These are phyloP conservation scores for Leptopilina syphax DNA, from an alignment of 2,888 invertebrate species.

Conservation along the genomic window DNA sequence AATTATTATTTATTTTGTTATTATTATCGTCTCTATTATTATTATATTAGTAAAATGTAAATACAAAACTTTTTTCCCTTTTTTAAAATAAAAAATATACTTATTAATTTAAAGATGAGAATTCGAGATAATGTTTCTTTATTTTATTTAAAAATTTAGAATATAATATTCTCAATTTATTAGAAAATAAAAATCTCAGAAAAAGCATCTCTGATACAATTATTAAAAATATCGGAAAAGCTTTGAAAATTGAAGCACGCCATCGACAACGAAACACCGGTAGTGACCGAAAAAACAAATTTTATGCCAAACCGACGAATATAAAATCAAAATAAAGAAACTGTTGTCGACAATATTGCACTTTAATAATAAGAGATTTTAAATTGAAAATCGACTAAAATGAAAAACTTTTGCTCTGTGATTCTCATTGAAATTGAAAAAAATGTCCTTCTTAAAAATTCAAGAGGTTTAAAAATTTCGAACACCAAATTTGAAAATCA, in stretches of 20 bases:
- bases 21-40: no score
- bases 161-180: neutral
- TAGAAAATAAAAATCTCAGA: constrained; percentile 13
- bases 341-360: constrained; percentile 12
- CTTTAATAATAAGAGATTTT: constrained; percentile 13
- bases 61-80: neutral
- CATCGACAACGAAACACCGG: constrained; percentile 31
- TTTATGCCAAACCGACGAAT: constrained; percentile 1
- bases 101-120: neutral
- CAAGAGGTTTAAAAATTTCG: neutral
- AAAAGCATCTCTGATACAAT: constrained; percentile 6
- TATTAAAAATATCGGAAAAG: constrained; percentile 16
- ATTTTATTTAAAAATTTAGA: neutral
- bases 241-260: neutral
- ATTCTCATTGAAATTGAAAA: neutral
- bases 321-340: constrained; percentile 26
- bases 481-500: neutral
- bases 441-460: neutral
- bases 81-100: neutral
- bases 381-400: constrained; percentile 7
- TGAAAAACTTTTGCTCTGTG: neutral
- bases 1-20: no score
- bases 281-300: neutral
- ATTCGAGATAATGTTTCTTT: neutral
- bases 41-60: no score